Percentiles rank a stretch among this genome's conserved stretches.
These are phyloP conservation scores for Rattus rattus DNA, from an alignment of 2,113 vertebrate species.

Conservation along the genomic window DNA sequence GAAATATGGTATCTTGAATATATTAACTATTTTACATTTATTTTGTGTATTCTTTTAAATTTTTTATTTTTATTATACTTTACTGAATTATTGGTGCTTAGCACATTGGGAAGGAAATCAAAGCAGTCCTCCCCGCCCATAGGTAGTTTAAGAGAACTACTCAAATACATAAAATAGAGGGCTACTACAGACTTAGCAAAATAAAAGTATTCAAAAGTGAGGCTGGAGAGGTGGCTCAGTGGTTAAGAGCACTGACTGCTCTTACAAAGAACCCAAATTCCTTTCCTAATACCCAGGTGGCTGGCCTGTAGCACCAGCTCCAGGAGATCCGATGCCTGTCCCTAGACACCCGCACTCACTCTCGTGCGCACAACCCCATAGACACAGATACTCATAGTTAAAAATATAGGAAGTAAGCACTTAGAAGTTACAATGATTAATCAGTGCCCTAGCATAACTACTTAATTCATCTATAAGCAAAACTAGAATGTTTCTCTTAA, in stretches of 20 bases:
- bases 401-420: background rate
- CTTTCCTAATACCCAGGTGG: background rate
- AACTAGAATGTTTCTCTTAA: constrained; percentile 39
- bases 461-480: background rate
- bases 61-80: constrained; percentile 42
- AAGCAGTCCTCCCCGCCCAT: background rate
- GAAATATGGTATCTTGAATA: background rate
- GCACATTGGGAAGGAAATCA: background rate
- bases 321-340: background rate
- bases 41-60: background rate
- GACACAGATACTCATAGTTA: background rate
- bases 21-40: background rate
- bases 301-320: background rate
- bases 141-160: background rate
- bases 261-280: background rate
- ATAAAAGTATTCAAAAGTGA: background rate
- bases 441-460: background rate
- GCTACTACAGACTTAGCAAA: background rate
- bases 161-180: background rate
- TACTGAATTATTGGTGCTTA: background rate
- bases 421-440: background rate
- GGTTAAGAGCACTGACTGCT: background rate
- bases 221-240: background rate
- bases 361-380: background rate
- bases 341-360: background rate